These are phyloP conservation scores for Marasmarcha lunaedactyla DNA, from an alignment of 2,888 invertebrate species.

Conservation along the genomic window DNA sequence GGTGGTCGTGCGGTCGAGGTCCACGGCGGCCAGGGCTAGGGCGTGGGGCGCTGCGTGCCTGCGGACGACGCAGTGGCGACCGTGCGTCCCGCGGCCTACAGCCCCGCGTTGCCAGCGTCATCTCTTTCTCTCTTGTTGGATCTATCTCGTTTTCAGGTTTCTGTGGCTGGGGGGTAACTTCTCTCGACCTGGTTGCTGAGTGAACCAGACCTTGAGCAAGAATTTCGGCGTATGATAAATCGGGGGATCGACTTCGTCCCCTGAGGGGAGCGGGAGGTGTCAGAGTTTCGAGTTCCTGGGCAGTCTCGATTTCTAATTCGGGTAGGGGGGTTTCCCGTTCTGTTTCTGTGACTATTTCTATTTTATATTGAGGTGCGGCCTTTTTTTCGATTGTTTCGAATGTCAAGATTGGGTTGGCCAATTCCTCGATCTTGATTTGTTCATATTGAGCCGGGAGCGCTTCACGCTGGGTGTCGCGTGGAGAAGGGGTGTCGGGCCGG, in stretches of 20 bases:
- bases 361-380: too few relatives aligned
- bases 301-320: not conserved
- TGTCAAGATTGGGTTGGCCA: not conserved
- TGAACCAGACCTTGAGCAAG: constrained; percentile 73
- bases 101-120: not conserved
- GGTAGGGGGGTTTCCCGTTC: too few relatives aligned
- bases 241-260: not conserved
- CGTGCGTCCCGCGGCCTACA: not conserved
- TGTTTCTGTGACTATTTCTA: too few relatives aligned
- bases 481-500: too few relatives aligned
- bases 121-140: constrained; percentile 33
- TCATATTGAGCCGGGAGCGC: not conserved
- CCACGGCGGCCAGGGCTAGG: not conserved
- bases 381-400: too few relatives aligned
- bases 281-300: not conserved
- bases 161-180: not conserved
- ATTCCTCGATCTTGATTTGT: not conserved
- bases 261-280: not conserved
- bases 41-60: not conserved
- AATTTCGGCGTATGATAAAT: constrained; percentile 77
- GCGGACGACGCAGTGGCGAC: not conserved
- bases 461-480: not conserved
- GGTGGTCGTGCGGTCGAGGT: not conserved
- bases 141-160: constrained; percentile 48
- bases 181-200: not conserved